Base-by-base conservation (phyloP, 2,113 vertebrate species). In the Alosa alosa region DNA sequence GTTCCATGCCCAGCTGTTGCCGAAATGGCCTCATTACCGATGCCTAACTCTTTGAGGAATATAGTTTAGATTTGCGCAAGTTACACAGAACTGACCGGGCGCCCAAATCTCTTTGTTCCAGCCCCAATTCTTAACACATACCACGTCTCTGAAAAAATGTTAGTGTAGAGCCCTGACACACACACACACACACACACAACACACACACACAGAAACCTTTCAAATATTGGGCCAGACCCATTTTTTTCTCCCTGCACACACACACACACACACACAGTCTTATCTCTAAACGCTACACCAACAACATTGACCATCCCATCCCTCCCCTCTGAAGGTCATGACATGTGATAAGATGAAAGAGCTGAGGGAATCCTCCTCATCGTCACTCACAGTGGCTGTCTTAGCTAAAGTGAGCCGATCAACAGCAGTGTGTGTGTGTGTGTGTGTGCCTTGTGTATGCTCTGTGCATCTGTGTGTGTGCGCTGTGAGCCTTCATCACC, bases 181-280 rank as follows among this genome's bases (percentile, higher is more conserved):
- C 47, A 11, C 47, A 49, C 47, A 11, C 86, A 9, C 83, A 92
- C 86, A 92, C 90, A 90, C 88, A 92, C 47, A 31, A 31, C 31
- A 49, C 47, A 49, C 47, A 11, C 47, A 49, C 47, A 49, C 4
- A 18, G 18, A 57, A 57, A 5, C 55, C 55, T 57, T 18, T 57
- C 3, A 25, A n/a, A 64, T 64, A 64, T 64, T 64, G 6, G 22
- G 20, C 22, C 60, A n/a, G 60, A n/a, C 20, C 2, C 6, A 64
- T 25, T 4, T 3, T 3, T 22, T 20, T 90, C 83, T 86, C 4
- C 20, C 45, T 49, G 6, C 47, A 49, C 47, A 49, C 47, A 49
- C 47, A 49, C 8, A 49, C 22, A 9, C n/a, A n/a, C n/a, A 4
- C n/a, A 9, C 60, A 25, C 22, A 84, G 64, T 7, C 64, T 72